Conservation (phyloP, 2,888 invertebrate species). For the Alviniconcha strummeri region DNA sequence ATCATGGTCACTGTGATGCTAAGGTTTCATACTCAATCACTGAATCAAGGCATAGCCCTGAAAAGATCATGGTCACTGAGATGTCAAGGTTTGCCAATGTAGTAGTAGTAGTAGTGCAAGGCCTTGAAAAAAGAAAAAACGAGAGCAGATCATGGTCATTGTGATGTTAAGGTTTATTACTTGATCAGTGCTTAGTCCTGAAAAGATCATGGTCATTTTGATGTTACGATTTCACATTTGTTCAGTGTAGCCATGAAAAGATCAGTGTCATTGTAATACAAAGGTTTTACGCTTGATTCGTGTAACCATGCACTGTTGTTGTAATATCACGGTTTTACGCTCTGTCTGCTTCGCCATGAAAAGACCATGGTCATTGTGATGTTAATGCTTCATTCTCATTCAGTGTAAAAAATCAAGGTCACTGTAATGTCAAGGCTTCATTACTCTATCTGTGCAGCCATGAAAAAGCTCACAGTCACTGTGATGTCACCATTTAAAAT, state of each 20-base stretch:
- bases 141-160: neutral
- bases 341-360: neutral
- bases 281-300: conserved; percentile 91
- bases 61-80: too few species aligned
- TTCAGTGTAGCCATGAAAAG: conserved; percentile 90
- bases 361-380: too few species aligned
- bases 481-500: neutral
- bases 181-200: neutral
- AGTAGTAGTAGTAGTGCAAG: conserved; percentile 98
- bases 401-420: too few species aligned
- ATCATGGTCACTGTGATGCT: too few species aligned
- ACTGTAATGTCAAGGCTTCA: conserved; percentile 82
- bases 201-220: neutral
- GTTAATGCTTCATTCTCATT: too few species aligned
- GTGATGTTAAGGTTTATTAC: neutral
- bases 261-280: neutral
- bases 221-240: conserved; percentile 92
- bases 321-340: neutral
- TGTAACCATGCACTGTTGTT: conserved; percentile 84
- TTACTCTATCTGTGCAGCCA: conserved; percentile 87
- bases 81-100: conserved; percentile 93
- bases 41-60: too few species aligned
- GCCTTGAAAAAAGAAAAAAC: conserved; percentile 77
- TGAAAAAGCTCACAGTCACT: conserved; percentile 80
- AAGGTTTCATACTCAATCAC: too few species aligned